Conservation (phyloP, 2,113 vertebrate species). For the Mugil cephalus region DNA sequence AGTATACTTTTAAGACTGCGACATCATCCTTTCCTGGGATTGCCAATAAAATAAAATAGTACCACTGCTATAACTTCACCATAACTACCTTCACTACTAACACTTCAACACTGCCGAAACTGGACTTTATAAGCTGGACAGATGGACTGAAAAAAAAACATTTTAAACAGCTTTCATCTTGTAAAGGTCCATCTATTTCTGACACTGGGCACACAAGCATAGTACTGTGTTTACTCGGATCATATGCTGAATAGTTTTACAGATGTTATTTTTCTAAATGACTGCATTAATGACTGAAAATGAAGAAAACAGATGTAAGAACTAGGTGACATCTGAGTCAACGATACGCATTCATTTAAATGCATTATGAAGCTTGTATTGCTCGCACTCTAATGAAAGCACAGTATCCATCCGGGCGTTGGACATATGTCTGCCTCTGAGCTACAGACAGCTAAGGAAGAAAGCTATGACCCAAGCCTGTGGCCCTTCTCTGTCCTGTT, state of each 20-base stretch:
- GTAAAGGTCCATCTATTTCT: no score
- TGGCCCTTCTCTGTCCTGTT: constrained; percentile 51
- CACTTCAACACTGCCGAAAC: no score
- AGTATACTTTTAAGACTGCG: no score
- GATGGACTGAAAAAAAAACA: no score
- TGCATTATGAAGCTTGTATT: neutral
- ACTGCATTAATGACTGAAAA: neutral
- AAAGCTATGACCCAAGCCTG: constrained; percentile 36
- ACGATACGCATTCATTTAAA: constrained; percentile 19
- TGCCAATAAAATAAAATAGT: no score
- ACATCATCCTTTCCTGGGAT: no score
- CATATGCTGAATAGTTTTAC: neutral
- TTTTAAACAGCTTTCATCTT: no score
- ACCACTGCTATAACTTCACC: no score
- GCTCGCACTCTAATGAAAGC: constrained; percentile 3
- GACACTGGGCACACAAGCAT: no score
- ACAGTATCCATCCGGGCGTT: constrained; percentile 12
- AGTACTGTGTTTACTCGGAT: no score
- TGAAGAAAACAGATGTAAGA: constrained; percentile 11
- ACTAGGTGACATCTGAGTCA: constrained; percentile 5
- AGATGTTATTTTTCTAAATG: neutral
- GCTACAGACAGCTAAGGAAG: constrained; percentile 24
- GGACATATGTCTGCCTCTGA: constrained; percentile 38
- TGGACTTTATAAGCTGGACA: no score
- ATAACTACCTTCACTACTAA: no score